Base-by-base conservation (phyloP, 1,140 invertebrate species). In the Drosophila kohkoa region DNA sequence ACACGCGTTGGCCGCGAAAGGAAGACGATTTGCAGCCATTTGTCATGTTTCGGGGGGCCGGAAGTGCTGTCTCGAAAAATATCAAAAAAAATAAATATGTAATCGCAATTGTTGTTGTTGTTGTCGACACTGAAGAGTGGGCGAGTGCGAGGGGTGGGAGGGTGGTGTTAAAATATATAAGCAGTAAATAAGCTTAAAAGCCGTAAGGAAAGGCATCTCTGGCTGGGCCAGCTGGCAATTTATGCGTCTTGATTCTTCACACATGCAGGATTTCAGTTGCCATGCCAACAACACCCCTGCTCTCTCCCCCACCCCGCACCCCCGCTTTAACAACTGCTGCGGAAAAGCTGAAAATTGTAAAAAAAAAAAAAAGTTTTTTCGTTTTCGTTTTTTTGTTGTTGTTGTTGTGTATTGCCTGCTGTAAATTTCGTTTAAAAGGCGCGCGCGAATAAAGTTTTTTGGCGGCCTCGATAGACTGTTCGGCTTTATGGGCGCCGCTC, bases 1-100 rank as follows among this genome's bases (percentile, higher is more conserved):
- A 88, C 20, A 25, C 78, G 75, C 75, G 80, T 81, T 73, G 83
- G 83, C 71, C 79, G 83, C 83, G 83, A 88, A 86, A 88, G 85
- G 85, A 88, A 88, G 85, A 88, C 85, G 85, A 88, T 88, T 88
- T 88, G 85, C 85, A 88, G 85, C 85, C 85, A 88, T 88, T 88
- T 88, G 85, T 88, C 85, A 88, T 88, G 85, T 89, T 78, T 25
- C 20, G 20, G 20, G 20, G 75, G 73, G 67, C 67, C 75, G 68
- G 73, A 69, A 79, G 75, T 77, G 71, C 52, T 68, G 70, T 52
- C 75, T 25, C 54, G 73, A 57, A 35, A 57, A 65, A 38, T 43
- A 64, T 8, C 55, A 8, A 64, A n/a, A 52, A 7, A 59, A 49
- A 48, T 35, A 68, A 55, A 69, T 60, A 51, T 75, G 72, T 75